Base-by-base conservation (phyloP, 2,888 invertebrate species). In the Nesidiocoris tenuis region DNA sequence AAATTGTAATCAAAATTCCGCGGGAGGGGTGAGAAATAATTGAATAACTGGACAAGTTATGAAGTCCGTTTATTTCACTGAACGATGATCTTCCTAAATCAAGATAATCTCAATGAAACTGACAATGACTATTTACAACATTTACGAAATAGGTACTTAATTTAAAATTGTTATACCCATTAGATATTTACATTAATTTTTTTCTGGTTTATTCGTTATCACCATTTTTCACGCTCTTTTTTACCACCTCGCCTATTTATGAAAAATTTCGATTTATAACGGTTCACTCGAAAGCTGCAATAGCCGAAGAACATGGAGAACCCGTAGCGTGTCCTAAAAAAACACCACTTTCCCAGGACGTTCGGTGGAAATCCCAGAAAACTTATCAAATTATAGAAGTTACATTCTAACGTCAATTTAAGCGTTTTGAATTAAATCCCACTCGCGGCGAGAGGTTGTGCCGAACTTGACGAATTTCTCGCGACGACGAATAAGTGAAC, bases 71-170 rank as follows among this genome's bases (percentile, higher is more conserved):
- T 75, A 75, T 75, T 75, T 75, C 74, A 75, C 74, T 61, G 57
- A 66, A 75, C 65, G 17, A 22, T 18, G 23, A 65, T 24, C 23
- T 63, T 64, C n/a, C 56, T 64, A 64, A 64, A 23, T 65, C 63
- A 64, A 72, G 24, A 21, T 22, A 61, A 64, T 56, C 39, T 74
- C 66, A 57, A 66, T 66, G 65, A 66, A 65, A 66, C 61, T 75
- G 66, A 75, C 74, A 75, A 75, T 61, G 57, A 75, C 74, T 75
- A 75, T 75, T 65, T 75, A 75, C 74, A 75, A 75, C 74, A 75
- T 75, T 66, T 75, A 75, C 74, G 74, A 75, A 75, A 75, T 75
- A 75, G 65, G 56, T 55, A 75, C 39, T 72, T 55, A 22, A 55
- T 67, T 39, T 59, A n/a, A 74, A 66, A 66, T 55, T 75, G 66